Percentiles rank a stretch among this genome's conserved stretches.
phyloP scores from a whole-genome alignment of 2,113 vertebrate species.

The Oryzias javanicus region DNA sequence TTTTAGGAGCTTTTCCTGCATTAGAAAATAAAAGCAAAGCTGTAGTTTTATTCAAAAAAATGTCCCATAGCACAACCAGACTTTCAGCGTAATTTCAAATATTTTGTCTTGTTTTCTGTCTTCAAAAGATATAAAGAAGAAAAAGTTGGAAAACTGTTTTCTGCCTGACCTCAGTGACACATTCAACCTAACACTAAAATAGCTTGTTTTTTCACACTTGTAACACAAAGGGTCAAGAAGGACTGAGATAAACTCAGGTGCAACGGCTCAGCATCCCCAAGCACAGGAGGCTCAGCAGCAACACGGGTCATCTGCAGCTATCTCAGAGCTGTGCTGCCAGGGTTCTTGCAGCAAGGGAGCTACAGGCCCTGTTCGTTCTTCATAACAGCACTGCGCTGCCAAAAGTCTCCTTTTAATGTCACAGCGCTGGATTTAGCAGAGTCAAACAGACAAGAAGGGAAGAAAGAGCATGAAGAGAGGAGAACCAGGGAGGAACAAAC shows the following conservation, averaged over 20 bases:
- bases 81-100: constrained; percentile 23
- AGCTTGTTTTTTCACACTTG: constrained; percentile 51
- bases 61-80: not conserved
- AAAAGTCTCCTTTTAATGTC: constrained; percentile 63
- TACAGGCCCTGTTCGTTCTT: constrained; percentile 46
- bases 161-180: constrained; percentile 34
- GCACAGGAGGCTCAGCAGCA: constrained; percentile 45
- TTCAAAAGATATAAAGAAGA: constrained; percentile 19
- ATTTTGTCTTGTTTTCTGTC: constrained; percentile 13
- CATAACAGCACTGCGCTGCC: constrained; percentile 57
- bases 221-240: constrained; percentile 46
- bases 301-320: constrained; percentile 52
- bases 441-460: constrained; percentile 54
- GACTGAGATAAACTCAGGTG: constrained; percentile 26
- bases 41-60: too few relatives aligned
- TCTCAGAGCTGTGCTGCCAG: constrained; percentile 48
- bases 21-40: too few relatives aligned
- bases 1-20: too few relatives aligned
- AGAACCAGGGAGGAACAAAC: constrained; percentile 29
- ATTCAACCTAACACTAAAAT: constrained; percentile 47
- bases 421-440: constrained; percentile 67
- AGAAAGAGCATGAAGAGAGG: constrained; percentile 27
- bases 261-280: constrained; percentile 28
- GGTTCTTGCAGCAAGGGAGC: constrained; percentile 57
- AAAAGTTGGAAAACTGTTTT: constrained; percentile 31